Conservation (phyloP, 2,797 vertebrate species). For the Intellagama lesueurii region DNA sequence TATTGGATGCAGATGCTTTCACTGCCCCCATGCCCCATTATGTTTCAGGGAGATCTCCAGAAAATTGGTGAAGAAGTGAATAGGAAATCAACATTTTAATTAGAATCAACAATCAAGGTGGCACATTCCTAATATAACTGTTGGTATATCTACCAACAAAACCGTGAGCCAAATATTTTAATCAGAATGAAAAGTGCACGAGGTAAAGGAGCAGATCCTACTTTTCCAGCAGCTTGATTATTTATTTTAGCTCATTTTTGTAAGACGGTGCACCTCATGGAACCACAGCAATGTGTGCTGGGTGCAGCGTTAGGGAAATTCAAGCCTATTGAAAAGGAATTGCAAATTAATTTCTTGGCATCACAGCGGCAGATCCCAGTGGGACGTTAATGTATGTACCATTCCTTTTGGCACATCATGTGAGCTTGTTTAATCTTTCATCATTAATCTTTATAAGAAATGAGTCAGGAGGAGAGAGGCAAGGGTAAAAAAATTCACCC, state of each 20-base stretch:
- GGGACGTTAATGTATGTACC: slow-evolving; percentile 61
- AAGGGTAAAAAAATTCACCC: slow-evolving; percentile 38
- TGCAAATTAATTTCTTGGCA: slow-evolving; percentile 68
- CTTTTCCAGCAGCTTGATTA: slow-evolving; percentile 59
- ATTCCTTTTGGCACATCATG: slow-evolving; percentile 63
- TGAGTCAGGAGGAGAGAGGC: slow-evolving; percentile 31
- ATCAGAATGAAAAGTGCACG: slow-evolving; percentile 65
- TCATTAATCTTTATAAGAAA: slow-evolving; percentile 65
- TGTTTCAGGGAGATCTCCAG: slow-evolving; percentile 63
- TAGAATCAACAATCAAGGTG: slow-evolving; percentile 71
- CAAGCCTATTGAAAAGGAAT: slow-evolving; percentile 46
- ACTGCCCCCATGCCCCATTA: slow-evolving; percentile 25
- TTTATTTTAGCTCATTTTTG: slow-evolving; percentile 58
- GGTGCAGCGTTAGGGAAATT: slow-evolving; percentile 52
- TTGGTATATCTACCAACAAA: slow-evolving; percentile 50
- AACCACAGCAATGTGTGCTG: slow-evolving; percentile 45
- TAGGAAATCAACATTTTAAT: slow-evolving; percentile 69
- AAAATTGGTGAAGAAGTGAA: slow-evolving; percentile 63
- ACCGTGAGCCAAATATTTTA: slow-evolving; percentile 68
- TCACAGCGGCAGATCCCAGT: slow-evolving; percentile 51
- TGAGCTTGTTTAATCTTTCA: slow-evolving; percentile 58
- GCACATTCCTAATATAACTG: slow-evolving; percentile 63
- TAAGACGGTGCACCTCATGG: slow-evolving; percentile 52
- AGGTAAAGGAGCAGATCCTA: slow-evolving; percentile 34
- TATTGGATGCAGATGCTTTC: slow-evolving; percentile 63